Evolutionary conservation across 2,113 vertebrate species (phyloP).

Genomic region (Platysternon megacephalum): DNA sequence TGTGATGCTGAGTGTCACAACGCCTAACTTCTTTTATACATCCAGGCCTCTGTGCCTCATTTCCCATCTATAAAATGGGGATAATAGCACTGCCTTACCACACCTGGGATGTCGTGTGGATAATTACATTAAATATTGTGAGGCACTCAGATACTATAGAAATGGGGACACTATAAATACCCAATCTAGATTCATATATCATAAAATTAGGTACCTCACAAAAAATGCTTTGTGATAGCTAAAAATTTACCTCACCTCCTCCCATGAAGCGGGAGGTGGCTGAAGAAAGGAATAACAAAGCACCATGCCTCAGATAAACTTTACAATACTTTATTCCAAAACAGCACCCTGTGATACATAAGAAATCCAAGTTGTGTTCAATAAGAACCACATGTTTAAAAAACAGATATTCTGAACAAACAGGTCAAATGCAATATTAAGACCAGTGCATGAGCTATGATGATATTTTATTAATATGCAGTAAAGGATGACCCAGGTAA

Average conservation of each 20-base stretch:
- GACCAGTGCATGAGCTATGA: neutral
- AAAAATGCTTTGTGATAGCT: neutral
- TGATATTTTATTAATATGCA: rapidly evolving
- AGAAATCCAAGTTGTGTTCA: neutral
- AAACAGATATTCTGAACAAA: neutral
- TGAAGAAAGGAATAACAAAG: neutral
- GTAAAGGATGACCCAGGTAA: neutral
- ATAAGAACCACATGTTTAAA: neutral
- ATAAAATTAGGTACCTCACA: neutral
- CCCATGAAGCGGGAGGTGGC: neutral
- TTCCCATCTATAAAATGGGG: neutral
- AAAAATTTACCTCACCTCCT: neutral
- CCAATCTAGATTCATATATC: neutral
- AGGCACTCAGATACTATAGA: neutral
- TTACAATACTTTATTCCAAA: neutral
- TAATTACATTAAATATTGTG: neutral
- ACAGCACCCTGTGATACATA: neutral
- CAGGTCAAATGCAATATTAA: neutral
- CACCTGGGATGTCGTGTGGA: neutral
- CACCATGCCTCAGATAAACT: neutral
- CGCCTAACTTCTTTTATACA: neutral
- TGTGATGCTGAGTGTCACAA: neutral
- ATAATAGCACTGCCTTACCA: neutral
- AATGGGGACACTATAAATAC: neutral
- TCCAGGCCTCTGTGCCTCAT: neutral